Base-by-base conservation (phyloP, 2,888 invertebrate species). In the Acanthoscelides obtectus region DNA sequence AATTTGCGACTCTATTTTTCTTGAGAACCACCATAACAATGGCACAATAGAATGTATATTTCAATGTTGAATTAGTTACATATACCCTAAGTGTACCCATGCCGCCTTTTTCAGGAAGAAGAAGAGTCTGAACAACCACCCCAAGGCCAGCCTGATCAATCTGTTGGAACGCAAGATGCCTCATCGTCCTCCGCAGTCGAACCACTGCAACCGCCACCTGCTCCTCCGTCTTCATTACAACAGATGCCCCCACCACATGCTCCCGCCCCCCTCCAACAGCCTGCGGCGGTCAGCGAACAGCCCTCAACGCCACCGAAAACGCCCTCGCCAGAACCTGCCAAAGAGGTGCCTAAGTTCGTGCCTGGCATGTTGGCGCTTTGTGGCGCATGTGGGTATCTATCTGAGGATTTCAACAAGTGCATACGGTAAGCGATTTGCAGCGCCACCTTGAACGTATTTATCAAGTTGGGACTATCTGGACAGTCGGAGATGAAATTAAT, bases 361-460 rank as follows among this genome's bases (percentile, higher is more conserved):
- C 90, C 91, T 64, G 94, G 94, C 69, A 91, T 90, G 87, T 86
- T 92, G 76, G 94, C 94, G 6, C 89, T 96, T 0, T 96, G 96
- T 84, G 89, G 90, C 75, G 88, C 89, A 76, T 96, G 96, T 84
- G 96, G 96, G 20, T 91, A 92, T 81, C 89, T 91, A 67, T 94
- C 94, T 70, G 88, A 89, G 79, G 92, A 95, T 84, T 94, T 95
- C 83, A 92, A 90, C 78, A 90, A 90, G 74, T 96, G 96, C 86
- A 90, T 92, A 84, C 84, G 78, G 75, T 78, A 69, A 20, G 72
- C 66, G 17, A 12, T 63, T 12, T 63, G 8, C 19, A 63, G 19
- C 63, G 12, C 63, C 8, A 63, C 8, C 8, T 12, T 63, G 8
- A 8, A 8, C 63, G 19, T 63, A 63, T 63, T 63, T 63, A 8